These are phyloP conservation scores for Plecturocebus donacophilus DNA, from an alignment of 2,113 vertebrate genomes.

Conservation along the genomic window DNA sequence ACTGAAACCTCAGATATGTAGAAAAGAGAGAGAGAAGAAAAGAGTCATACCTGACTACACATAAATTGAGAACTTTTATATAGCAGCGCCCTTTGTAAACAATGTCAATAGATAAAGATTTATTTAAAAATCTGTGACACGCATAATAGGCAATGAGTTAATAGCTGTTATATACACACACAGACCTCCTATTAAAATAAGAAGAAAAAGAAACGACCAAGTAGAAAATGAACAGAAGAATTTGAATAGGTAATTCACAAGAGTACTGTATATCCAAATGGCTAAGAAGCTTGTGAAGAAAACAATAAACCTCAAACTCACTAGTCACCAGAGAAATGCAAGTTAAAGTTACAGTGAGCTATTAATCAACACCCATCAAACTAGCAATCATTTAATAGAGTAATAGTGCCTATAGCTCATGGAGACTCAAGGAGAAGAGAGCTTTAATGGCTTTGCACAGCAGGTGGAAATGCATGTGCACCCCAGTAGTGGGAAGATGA, in stretches of 20 bases:
- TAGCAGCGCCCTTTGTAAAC: neutral
- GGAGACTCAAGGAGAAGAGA: neutral
- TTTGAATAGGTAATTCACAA: neutral
- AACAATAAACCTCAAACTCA: too few species aligned
- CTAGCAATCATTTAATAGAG: accelerated
- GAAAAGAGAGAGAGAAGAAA: neutral
- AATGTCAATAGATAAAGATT: neutral
- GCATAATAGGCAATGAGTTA: neutral
- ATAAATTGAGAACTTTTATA: neutral
- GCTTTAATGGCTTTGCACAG: accelerated
- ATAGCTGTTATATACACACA: accelerated
- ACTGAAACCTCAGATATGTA: neutral
- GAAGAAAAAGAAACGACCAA: neutral
- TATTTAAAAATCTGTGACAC: neutral
- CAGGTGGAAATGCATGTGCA: accelerated
- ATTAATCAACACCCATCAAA: neutral
- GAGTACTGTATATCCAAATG: neutral
- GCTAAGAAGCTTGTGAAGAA: neutral
- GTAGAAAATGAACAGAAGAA: neutral
- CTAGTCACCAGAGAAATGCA: neutral
- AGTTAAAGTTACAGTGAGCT: neutral
- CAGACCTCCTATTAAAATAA: neutral
- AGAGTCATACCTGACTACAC: neutral
- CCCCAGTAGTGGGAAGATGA: accelerated
- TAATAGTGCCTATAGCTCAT: accelerated